Evolutionary conservation across 2,797 vertebrate genomes (phyloP), one percentile per base, ranked within the genome.

Genomic region (Scleropages formosus): DNA sequence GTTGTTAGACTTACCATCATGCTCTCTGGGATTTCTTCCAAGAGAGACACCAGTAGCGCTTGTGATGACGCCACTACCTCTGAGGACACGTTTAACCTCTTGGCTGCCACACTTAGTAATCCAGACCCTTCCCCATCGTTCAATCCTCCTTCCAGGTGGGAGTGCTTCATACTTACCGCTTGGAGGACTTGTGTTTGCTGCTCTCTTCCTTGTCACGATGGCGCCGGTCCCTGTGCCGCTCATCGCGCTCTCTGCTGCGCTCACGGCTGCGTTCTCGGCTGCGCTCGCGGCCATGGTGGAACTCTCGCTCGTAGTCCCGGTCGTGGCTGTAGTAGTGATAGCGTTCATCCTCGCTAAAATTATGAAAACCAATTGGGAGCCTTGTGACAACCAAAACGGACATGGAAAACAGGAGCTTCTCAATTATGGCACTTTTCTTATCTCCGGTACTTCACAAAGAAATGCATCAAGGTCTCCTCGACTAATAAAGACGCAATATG

Each of bases 111-210:
- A 31, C 63, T 16, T 8, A 39, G 44, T 39, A 31, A 18, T 39
- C 44, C 63, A 27, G 26, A 31, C 26, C 18, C 27, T 20, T 64
- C n/a, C n/a, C n/a, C n/a, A n/a, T 16, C 68, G 13, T 16, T 27
- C 22, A 31, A 20, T 53, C 12, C 67, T 58, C 31, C 53, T 31
- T 39, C 13, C 15, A 8, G 1, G 44, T 9, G 26, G 49, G 31
- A 22, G 12, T 39, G n/a, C 68, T 16, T 8, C 51, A 65, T 8
- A 62, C 86, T 75, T 79, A 90, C 88, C 88, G 85, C 6, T 88
- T 84, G 0, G 88, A 90, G 1, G 89, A 89, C 74, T 89, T 90
- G 78, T 89, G 87, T 83, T 90, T 92, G 79, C 83, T 80, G 78
- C 85, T 72, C 72, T 90, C 87, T 73, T 91, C 91, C 49, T 89